A percentile compares a stretch with the other conserved stretches of the same genome.
phyloP scores from a whole-genome alignment of 2,888 invertebrate species.

The Parnassius apollo region DNA sequence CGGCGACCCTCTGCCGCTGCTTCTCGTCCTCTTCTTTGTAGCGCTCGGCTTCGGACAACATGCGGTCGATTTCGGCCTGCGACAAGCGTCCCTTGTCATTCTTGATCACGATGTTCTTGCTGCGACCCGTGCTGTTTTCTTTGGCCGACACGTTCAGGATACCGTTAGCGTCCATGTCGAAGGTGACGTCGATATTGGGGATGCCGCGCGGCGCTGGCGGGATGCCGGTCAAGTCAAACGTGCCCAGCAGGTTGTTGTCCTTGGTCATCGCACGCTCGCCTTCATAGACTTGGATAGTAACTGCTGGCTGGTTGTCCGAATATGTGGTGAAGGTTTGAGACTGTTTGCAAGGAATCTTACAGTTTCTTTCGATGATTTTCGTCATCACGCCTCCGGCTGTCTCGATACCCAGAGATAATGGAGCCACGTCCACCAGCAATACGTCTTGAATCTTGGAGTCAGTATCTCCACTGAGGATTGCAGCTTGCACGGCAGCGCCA shows the following conservation, averaged over 20 bases:
- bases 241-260: constrained; percentile 86
- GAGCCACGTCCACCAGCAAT: constrained; percentile 81
- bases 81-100: constrained; percentile 91
- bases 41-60: too few relatives aligned
- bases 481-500: constrained; percentile 88
- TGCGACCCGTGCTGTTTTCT: constrained; percentile 84
- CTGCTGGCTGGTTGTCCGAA: constrained; percentile 89
- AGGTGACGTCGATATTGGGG: constrained; percentile 86
- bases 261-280: constrained; percentile 90
- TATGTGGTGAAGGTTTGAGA: constrained; percentile 87
- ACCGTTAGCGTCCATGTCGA: constrained; percentile 89
- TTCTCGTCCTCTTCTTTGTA: too few relatives aligned
- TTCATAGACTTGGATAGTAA: constrained; percentile 87
- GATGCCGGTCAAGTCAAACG: constrained; percentile 85
- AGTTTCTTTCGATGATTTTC: constrained; percentile 86
- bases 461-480: constrained; percentile 86
- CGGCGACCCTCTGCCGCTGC: too few relatives aligned
- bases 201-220: constrained; percentile 86
- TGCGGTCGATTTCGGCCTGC: too few relatives aligned
- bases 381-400: constrained; percentile 90
- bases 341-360: constrained; percentile 83
- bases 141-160: constrained; percentile 92
- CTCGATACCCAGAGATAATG: constrained; percentile 87
- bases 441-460: constrained; percentile 88
- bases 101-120: constrained; percentile 89